A percentile compares a stretch with the other conserved stretches of the same genome.
Evolutionary conservation across 2,888 invertebrate genomes (phyloP).

Genomic region (Dermolepida albohirtum): DNA sequence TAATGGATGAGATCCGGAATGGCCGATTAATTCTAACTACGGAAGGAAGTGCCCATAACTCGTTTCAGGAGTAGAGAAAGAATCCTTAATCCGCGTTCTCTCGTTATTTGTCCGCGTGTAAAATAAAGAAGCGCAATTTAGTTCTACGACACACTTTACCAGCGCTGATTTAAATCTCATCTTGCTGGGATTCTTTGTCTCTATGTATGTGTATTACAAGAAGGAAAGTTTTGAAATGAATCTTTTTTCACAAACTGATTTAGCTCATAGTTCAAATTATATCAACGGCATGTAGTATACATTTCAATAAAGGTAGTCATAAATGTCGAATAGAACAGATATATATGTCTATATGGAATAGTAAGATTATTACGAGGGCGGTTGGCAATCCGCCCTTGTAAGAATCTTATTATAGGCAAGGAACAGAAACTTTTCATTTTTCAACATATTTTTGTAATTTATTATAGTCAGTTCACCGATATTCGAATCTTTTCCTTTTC

Average conservation of each 20-base stretch:
- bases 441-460: no score
- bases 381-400: no score
- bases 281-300: no score
- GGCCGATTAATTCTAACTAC: conserved; percentile 56
- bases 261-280: not conserved
- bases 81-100: conserved; percentile 56
- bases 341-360: no score
- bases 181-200: not conserved
- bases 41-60: conserved; percentile 57
- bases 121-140: conserved; percentile 53
- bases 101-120: conserved; percentile 55
- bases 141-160: conserved; percentile 53
- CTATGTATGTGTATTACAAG: conserved; percentile 11
- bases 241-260: not conserved
- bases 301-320: no score
- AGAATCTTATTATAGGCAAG: no score
- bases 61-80: conserved; percentile 53
- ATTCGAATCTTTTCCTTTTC: no score
- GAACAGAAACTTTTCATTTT: no score
- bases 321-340: no score
- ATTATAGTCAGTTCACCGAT: no score
- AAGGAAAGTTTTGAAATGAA: conserved; percentile 8
- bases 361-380: no score
- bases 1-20: conserved; percentile 55
- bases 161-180: conserved; percentile 51